Conservation (phyloP, 2,888 invertebrate species). For the Caenorhabditis angaria region DNA sequence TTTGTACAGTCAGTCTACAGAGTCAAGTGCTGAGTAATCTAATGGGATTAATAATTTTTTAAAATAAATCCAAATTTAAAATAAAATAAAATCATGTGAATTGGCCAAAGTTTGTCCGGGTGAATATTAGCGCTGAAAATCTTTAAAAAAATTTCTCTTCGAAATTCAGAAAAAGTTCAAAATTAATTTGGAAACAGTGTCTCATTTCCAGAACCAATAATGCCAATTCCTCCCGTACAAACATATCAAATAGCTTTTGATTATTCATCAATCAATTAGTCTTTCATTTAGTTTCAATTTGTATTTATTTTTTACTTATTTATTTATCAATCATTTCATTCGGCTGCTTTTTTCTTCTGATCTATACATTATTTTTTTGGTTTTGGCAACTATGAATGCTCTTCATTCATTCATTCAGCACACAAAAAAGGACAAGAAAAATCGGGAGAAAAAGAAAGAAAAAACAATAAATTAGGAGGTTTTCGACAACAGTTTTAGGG, state of each 20-base stretch:
- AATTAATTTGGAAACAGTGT: not conserved
- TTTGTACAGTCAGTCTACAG: too few species aligned
- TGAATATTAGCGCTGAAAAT: too few species aligned
- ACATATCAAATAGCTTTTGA: conserved; percentile 24
- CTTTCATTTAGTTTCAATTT: not conserved
- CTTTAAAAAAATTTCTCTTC: not conserved
- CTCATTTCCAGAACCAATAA: conserved; percentile 13
- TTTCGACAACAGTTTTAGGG: conserved; percentile 3
- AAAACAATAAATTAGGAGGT: not conserved
- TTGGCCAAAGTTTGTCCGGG: too few species aligned
- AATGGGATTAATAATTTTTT: too few species aligned
- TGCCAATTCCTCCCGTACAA: conserved; percentile 19
- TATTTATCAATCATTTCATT: not conserved
- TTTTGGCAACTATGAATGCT: conserved; percentile 6
- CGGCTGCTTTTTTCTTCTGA: conserved; percentile 15
- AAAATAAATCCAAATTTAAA: too few species aligned
- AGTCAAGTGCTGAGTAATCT: too few species aligned
- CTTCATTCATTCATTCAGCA: not conserved
- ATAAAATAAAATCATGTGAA: too few species aligned
- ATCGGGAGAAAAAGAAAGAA: conserved; percentile 13
- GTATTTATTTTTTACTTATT: conserved; percentile 6
- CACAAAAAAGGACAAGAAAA: not conserved
- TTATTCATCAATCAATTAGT: conserved; percentile 14
- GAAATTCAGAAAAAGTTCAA: not conserved
- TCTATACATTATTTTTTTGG: conserved; percentile 22